Conservation (phyloP, 2,888 invertebrate species). For the Pseudanteris insignis region DNA sequence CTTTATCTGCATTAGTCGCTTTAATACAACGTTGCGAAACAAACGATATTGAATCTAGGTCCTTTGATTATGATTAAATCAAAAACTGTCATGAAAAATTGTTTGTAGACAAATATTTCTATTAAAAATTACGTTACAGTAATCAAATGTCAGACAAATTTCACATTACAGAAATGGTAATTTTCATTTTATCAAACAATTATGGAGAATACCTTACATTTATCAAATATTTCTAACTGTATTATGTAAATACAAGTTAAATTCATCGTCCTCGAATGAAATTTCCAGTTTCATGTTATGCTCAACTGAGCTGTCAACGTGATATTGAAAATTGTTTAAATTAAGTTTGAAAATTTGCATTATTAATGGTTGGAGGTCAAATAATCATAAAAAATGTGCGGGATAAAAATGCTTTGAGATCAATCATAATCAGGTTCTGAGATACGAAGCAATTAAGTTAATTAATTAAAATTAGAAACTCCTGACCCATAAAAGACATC, state of each 20-base stretch:
- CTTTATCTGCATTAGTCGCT: slow-evolving; percentile 34
- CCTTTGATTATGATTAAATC: slow-evolving; percentile 21
- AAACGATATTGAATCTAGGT: slow-evolving; percentile 32
- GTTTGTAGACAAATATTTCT: neutral
- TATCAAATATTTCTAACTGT: too few species aligned
- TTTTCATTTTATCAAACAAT: too few species aligned
- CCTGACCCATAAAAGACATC: slow-evolving; percentile 18
- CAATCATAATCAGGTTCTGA: slow-evolving; percentile 20
- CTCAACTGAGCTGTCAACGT: neutral
- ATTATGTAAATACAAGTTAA: neutral
- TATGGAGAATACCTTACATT: too few species aligned
- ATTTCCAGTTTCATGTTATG: neutral
- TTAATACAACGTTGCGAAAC: slow-evolving; percentile 35
- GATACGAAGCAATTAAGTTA: slow-evolving; percentile 27
- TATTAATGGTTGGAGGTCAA: neutral
- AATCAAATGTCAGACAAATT: too few species aligned
- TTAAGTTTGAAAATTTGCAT: neutral
- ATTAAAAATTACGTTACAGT: neutral
- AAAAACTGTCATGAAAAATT: slow-evolving; percentile 1
- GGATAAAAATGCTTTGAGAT: slow-evolving; percentile 1
- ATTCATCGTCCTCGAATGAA: neutral
- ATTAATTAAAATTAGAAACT: slow-evolving; percentile 25
- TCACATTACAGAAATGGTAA: too few species aligned
- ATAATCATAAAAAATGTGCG: neutral
- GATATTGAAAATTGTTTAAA: slow-evolving; percentile 1